Conservation (phyloP, 2,797 vertebrate species). For the Eupleurogrammus muticus region DNA sequence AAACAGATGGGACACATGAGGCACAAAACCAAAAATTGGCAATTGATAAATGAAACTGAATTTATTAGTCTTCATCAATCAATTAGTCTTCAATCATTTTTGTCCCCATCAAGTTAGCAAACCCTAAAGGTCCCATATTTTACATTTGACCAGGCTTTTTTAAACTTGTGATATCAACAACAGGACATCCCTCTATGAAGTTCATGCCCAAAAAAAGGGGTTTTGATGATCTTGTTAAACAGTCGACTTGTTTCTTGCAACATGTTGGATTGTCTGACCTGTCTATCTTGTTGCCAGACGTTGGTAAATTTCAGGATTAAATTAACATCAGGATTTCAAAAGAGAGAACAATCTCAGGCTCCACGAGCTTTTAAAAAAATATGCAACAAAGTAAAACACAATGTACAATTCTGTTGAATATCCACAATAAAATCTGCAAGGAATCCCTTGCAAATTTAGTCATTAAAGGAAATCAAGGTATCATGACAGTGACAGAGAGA, state of each 20-base stretch:
- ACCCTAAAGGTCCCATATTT: no score
- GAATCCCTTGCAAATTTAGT: background rate
- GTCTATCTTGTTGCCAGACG: background rate
- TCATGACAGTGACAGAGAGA: slow-evolving; percentile 18
- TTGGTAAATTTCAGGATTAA: background rate
- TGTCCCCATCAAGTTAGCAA: no score
- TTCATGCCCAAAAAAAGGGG: background rate
- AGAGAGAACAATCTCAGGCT: background rate
- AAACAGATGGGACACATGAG: no score
- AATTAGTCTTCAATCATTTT: background rate
- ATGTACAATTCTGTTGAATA: background rate
- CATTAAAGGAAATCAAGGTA: background rate
- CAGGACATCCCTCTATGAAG: no score
- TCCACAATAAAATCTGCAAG: background rate
- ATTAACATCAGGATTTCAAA: background rate
- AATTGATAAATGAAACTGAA: background rate
- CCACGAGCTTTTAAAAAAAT: background rate
- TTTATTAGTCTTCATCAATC: slow-evolving; percentile 1
- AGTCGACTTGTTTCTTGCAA: background rate
- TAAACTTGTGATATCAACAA: no score
- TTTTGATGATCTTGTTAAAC: background rate
- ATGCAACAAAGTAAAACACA: background rate
- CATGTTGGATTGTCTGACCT: background rate
- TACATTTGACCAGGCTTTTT: no score
- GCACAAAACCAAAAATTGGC: no score